A percentile compares a stretch with the other conserved stretches of the same genome.
Conservation (phyloP, 2,113 vertebrate species). For the Atrichornis clamosus region DNA sequence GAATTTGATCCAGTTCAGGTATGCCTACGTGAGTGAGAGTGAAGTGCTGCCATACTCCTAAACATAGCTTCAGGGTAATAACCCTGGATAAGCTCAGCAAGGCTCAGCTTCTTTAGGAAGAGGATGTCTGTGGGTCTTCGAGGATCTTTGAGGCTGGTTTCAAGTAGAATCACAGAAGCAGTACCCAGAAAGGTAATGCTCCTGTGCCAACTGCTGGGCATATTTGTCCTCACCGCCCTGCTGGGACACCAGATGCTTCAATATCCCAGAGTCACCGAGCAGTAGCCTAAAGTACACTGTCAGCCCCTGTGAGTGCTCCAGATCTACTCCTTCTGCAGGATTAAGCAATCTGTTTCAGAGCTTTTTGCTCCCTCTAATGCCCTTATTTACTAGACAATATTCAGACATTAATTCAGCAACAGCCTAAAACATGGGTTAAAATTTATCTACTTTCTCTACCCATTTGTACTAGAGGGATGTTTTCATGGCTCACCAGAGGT, state of each 20-base stretch:
- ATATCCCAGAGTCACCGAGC: not conserved
- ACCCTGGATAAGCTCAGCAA: not conserved
- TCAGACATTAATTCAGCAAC: not conserved
- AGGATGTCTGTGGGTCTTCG: not conserved
- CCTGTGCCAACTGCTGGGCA: not conserved
- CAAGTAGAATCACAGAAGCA: not conserved
- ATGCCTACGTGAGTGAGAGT: not conserved
- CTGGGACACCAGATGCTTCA: not conserved
- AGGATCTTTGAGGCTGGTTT: not conserved
- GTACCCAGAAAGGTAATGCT: not conserved
- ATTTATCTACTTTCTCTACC: not conserved
- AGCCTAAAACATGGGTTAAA: not conserved
- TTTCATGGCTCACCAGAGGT: not conserved
- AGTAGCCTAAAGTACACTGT: not conserved
- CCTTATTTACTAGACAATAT: not conserved
- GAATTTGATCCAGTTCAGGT: not conserved
- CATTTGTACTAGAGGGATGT: not conserved
- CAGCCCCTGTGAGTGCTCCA: not conserved
- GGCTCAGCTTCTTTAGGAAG: not conserved
- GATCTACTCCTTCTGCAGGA: not conserved
- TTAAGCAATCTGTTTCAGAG: not conserved
- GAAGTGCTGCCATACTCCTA: not conserved
- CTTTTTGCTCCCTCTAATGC: not conserved
- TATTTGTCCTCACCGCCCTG: not conserved
- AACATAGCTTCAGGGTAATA: not conserved